Percentiles rank a stretch among this genome's conserved stretches.
Evolutionary conservation across 2,888 invertebrate species (phyloP).

Genomic region (Bombylius major): DNA sequence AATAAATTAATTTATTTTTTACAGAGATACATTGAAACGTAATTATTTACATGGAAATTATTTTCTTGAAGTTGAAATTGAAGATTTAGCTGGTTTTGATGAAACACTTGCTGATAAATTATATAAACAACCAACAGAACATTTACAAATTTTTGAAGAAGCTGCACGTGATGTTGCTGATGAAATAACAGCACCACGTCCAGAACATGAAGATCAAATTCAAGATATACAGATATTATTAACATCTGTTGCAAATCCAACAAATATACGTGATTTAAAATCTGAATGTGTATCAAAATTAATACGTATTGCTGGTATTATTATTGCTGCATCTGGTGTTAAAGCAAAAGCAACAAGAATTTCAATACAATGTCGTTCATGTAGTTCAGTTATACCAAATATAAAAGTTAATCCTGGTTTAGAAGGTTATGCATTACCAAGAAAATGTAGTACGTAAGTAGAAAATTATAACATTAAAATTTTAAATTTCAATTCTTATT

Average conservation of each 20-base stretch:
- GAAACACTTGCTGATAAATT: constrained; percentile 84
- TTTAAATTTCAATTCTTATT: neutral
- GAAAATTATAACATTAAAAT: neutral
- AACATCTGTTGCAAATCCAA: constrained; percentile 69
- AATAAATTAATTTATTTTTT: neutral
- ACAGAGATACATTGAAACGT: constrained; percentile 80
- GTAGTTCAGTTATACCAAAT: constrained; percentile 79
- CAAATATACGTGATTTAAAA: constrained; percentile 73
- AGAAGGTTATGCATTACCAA: constrained; percentile 89
- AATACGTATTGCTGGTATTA: constrained; percentile 91
- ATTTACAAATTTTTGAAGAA: constrained; percentile 88
- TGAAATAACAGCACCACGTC: constrained; percentile 87
- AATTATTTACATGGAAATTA: constrained; percentile 85
- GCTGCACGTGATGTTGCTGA: constrained; percentile 94
- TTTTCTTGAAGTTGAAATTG: constrained; percentile 83
- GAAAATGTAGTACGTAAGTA: constrained; percentile 83
- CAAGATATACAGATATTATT: constrained; percentile 89
- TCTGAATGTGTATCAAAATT: constrained; percentile 86
- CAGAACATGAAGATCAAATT: constrained; percentile 76
- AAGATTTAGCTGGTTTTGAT: constrained; percentile 90
- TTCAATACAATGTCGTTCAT: constrained; percentile 90
- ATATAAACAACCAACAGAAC: constrained; percentile 83
- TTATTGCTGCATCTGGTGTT: constrained; percentile 86
- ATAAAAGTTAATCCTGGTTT: constrained; percentile 85
- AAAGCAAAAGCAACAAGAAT: constrained; percentile 92